These are phyloP conservation scores for Tethea ocularis DNA, from an alignment of 2,888 invertebrate genomes.

Conservation along the genomic window DNA sequence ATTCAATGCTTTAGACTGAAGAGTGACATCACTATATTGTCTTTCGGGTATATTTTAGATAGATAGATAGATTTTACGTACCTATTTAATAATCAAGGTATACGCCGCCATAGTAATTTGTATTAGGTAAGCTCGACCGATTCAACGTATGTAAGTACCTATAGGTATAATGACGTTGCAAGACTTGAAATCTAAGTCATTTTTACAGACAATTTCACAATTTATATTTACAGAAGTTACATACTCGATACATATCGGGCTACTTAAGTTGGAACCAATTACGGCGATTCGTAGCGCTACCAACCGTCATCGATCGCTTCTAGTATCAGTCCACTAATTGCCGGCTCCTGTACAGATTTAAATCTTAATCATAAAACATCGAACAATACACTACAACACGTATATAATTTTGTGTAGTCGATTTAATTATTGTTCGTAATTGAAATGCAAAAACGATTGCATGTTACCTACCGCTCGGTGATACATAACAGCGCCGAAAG, in stretches of 20 bases:
- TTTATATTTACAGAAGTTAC: not conserved
- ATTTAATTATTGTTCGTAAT: constrained; percentile 64
- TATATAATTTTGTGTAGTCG: constrained; percentile 54
- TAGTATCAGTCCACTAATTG: constrained; percentile 41
- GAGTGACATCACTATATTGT: too few species aligned
- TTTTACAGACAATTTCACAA: too few species aligned
- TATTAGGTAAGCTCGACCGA: too few species aligned
- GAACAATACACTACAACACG: constrained; percentile 39
- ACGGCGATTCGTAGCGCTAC: constrained; percentile 22
- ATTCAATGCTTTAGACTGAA: too few species aligned
- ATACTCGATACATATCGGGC: not conserved
- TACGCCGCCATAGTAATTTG: too few species aligned
- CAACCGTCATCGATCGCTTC: constrained; percentile 13
- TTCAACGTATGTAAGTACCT: too few species aligned
- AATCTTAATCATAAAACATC: constrained; percentile 50
- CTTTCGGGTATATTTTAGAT: too few species aligned
- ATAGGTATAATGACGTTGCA: too few species aligned
- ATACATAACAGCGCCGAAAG: constrained; percentile 47
- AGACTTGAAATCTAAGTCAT: too few species aligned
- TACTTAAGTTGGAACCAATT: constrained; percentile 9
- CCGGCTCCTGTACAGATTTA: constrained; percentile 51
- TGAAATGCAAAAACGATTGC: constrained; percentile 52
- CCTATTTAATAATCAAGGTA: too few species aligned
- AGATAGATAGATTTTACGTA: too few species aligned
- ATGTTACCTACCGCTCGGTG: constrained; percentile 27